Evolutionary conservation across 1,140 invertebrate genomes (phyloP), one percentile per base, ranked within the genome.

Genomic region (Calliphora vicina): DNA sequence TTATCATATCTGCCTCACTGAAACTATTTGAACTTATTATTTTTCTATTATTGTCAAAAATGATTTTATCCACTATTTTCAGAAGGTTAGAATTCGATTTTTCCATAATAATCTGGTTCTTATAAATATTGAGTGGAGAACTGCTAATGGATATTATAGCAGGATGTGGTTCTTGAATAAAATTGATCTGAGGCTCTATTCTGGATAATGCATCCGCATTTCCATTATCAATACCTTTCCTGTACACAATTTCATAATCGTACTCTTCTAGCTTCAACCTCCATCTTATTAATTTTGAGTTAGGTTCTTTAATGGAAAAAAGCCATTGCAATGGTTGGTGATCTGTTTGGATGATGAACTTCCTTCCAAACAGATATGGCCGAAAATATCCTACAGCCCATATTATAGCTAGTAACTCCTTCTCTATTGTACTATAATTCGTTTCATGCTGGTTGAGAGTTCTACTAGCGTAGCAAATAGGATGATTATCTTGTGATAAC

Each of bases 361-460:
- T 29, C 8, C 29, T 29, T 29, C 29, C 29, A 29, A 29, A 29
- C 8, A 29, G 8, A 29, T 29, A 29, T 29, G 29, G 29, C 2
- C 29, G 29, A 29, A 29, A 29, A 29, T 29, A 29, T 29, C 2
- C 8, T 29, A 29, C 29, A 8, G 2, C 29, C 29, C 29, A 29
- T 29, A 29, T 8, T 8, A 29, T 8, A 3, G 29, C 29, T 29
- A 91, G 86, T 13, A 88, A 84, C 85, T 92, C 91, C 80, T 91
- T 92, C 83, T 92, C 91, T 23, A 91, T 92, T 92, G 87, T 17
- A 88, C 85, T 35, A 82, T 82, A 50, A 84, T 90, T 90, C 80
- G 43, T 83, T 86, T 92, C 91, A 13, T 88, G 86, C 57, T 86
- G 82, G 83, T 81, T 87, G 10, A 90, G 74, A n/a, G 86, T 86